Evolutionary conservation across 2,113 vertebrate genomes (phyloP).

Genomic region (Pterophyllum scalare): DNA sequence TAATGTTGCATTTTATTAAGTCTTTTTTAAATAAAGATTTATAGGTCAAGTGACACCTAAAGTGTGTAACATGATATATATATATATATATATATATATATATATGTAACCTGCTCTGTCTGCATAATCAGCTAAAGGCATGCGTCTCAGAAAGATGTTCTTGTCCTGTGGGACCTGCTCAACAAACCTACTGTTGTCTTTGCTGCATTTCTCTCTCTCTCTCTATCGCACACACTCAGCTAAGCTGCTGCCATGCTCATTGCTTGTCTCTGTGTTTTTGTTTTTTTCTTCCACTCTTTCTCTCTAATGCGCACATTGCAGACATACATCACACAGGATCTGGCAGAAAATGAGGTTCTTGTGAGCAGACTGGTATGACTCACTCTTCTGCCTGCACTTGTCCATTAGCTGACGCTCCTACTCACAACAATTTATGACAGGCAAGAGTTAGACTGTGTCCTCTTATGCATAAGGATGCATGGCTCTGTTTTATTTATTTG

Average conservation of each 20-base stretch:
- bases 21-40: background rate
- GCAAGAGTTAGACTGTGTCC: slow-evolving; percentile 27
- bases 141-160: slow-evolving; percentile 51
- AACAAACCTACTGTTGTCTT: slow-evolving; percentile 50
- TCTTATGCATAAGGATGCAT: background rate
- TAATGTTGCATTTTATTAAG: background rate
- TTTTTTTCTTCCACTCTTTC: background rate
- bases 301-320: background rate
- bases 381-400: slow-evolving; percentile 46
- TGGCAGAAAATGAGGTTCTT: slow-evolving; percentile 43
- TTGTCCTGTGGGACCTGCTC: slow-evolving; percentile 47
- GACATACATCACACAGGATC: slow-evolving; percentile 42
- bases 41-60: background rate
- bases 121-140: slow-evolving; percentile 32
- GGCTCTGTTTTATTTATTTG: slow-evolving; percentile 18
- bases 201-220: background rate
- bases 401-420: slow-evolving; percentile 40
- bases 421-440: slow-evolving; percentile 33
- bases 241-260: slow-evolving; percentile 21
- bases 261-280: slow-evolving; percentile 6
- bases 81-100: too few relatives aligned
- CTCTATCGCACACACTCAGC: background rate
- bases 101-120: slow-evolving; percentile 42
- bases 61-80: background rate
- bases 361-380: slow-evolving; percentile 57